Evolutionary conservation across 92 coral and sea anemone genomes (phyloP).

Genomic region (Scolanthus callimorphus): DNA sequence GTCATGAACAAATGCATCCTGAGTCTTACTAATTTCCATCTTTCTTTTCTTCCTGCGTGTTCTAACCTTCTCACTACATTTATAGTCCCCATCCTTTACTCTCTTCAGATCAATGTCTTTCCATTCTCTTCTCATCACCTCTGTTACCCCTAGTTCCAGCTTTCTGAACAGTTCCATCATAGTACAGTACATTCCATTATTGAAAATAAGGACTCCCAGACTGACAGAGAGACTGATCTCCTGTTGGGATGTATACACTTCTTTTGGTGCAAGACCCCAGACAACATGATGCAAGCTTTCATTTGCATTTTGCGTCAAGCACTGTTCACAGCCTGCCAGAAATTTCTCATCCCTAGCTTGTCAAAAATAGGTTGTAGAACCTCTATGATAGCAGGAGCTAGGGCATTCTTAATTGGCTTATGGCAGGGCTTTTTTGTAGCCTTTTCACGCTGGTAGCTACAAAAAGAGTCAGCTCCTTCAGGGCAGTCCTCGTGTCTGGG

Average conservation of each 20-base stretch:
- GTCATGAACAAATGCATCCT: constrained; percentile 46
- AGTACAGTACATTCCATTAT: not conserved
- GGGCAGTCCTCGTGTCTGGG: not conserved
- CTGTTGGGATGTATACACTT: not conserved
- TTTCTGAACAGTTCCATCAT: not conserved
- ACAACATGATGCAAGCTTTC: constrained; percentile 9
- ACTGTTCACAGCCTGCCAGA: constrained; percentile 51
- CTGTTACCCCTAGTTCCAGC: not conserved
- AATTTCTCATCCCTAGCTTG: constrained; percentile 31
- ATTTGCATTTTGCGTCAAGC: constrained; percentile 35
- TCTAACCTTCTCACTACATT: not conserved
- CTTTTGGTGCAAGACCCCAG: not conserved
- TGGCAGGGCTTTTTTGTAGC: constrained; percentile 4
- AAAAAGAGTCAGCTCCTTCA: not conserved
- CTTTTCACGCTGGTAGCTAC: not conserved
- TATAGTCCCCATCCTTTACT: constrained; percentile 8
- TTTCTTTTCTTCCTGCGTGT: constrained; percentile 1
- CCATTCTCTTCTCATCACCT: not conserved
- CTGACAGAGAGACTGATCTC: not conserved
- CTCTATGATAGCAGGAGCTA: constrained; percentile 28
- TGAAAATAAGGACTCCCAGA: not conserved
- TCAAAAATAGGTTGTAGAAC: constrained; percentile 22
- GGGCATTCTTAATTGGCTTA: constrained; percentile 32
- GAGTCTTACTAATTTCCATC: constrained; percentile 12
- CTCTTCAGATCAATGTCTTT: not conserved